Conservation (phyloP, 2,113 vertebrate genomes). For the Mirza zaza region DNA sequence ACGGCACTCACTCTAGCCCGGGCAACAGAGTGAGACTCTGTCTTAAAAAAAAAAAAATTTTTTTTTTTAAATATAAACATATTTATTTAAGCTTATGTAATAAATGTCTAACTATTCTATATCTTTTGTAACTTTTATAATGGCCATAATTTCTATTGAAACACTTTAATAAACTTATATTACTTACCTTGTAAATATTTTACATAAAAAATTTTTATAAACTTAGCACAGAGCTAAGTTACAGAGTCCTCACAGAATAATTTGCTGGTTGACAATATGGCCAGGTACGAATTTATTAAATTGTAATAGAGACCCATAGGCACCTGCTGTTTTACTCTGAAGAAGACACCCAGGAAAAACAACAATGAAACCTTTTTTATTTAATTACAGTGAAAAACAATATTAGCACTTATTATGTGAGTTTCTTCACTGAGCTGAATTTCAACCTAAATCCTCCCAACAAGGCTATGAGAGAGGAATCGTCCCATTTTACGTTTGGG, state of each 20-base stretch:
- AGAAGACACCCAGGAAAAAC: background rate
- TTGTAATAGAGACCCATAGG: background rate
- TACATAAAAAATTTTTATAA: conserved; percentile 12
- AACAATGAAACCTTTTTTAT: background rate
- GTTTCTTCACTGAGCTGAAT: background rate
- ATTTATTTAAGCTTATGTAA: background rate
- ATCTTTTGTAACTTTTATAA: background rate
- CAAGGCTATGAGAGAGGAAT: background rate
- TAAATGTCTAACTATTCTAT: background rate
- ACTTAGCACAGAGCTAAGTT: background rate
- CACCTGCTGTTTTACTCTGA: background rate
- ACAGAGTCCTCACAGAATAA: background rate
- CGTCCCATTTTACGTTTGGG: background rate
- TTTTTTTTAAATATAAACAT: background rate
- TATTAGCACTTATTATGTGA: background rate
- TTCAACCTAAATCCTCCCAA: background rate
- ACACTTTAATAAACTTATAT: too few relatives aligned
- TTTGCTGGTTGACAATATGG: background rate
- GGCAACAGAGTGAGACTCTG: too few relatives aligned
- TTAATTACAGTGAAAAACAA: conserved; percentile 2
- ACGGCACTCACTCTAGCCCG: too few relatives aligned
- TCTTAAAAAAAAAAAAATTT: background rate
- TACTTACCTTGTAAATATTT: background rate
- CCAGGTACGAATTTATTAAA: conserved; percentile 11
- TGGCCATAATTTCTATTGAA: conserved; percentile 38